Evolutionary conservation across 2,113 vertebrate species (phyloP), one percentile per base, ranked within the genome.

Genomic region (Mungos mungo): DNA sequence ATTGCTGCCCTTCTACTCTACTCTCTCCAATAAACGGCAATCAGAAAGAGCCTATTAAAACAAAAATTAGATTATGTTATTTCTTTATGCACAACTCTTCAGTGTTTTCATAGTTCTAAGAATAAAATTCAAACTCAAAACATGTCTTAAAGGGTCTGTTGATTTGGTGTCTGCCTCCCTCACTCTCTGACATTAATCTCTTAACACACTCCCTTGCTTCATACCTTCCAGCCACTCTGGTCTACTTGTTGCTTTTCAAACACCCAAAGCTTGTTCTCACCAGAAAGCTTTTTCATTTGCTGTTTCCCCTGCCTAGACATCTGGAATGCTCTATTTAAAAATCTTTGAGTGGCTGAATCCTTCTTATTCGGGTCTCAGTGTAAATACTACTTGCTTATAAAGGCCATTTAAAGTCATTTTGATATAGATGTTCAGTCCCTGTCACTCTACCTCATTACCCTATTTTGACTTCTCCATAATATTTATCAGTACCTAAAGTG

Each of bases 111-210:
- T 66, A 71, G 69, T 33, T 57, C 68, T 74, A 88, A 83, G 41
- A 81, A 88, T 88, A 92, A 81, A 82, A 92, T 72, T 63, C n/a
- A 66, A 88, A 54, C 83, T 92, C 33, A 74, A 87, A 77, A 80
- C 5, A 41, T 92, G 50, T 19, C 27, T 38, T 72, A 71, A 50
- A 68, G 25, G 76, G 18, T 8, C 52, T 81, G 16, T 38, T 38
- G 1, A 38, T 66, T 74, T 82, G 54, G 19, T 25, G 41, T 95
- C 50, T n/a, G 35, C 18, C 29, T 54, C 57, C 27, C 66, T 92
- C 15, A 18, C 7, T 88, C 45, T 88, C 54, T 81, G 45, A 54
- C 21, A 74, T 57, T 25, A 65, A 10, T 88, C 4, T 66, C 54
- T 74, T 66, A 82, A 41, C n/a, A 83, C 4, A 45, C 33, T 66